Evolutionary conservation across 2,113 vertebrate species (phyloP).

Genomic region (Phylloscopus trochiloides): DNA sequence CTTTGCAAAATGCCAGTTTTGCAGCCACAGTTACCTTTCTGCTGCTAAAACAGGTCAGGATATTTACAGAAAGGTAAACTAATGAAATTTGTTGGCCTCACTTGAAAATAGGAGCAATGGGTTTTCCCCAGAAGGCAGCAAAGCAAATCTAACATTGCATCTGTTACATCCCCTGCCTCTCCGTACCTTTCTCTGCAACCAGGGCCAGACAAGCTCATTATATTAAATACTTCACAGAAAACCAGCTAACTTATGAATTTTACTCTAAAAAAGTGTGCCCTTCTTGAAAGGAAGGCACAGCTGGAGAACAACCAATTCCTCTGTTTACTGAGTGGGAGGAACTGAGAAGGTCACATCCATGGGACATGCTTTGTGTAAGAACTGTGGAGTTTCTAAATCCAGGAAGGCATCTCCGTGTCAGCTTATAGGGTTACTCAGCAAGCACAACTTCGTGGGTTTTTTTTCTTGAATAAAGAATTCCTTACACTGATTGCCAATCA

Average conservation of each 20-base stretch:
- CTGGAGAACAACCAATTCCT: not conserved
- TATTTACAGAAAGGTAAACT: constrained; percentile 9
- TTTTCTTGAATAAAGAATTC: not conserved
- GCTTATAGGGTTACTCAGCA: not conserved
- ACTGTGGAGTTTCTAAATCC: not conserved
- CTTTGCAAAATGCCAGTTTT: not conserved
- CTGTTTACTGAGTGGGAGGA: not conserved
- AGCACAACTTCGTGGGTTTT: not conserved
- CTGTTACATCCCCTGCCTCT: not conserved
- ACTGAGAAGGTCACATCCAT: not conserved
- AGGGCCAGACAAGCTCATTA: not conserved
- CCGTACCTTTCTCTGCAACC: not conserved
- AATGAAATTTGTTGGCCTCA: not conserved
- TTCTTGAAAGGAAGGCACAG: not conserved
- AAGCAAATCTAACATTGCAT: not conserved
- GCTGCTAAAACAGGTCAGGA: not conserved
- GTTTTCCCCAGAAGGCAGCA: not conserved
- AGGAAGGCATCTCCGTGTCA: not conserved
- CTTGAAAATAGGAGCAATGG: not conserved
- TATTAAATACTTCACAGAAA: not conserved
- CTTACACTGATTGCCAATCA: not conserved
- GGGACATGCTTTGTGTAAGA: not conserved
- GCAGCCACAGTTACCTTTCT: not conserved
- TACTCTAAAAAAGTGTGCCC: not conserved
- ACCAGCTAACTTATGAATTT: not conserved